phyloP scores from a whole-genome alignment of 53 echinoderm and acorn worm genomes.

The Holothuria leucospilota region DNA sequence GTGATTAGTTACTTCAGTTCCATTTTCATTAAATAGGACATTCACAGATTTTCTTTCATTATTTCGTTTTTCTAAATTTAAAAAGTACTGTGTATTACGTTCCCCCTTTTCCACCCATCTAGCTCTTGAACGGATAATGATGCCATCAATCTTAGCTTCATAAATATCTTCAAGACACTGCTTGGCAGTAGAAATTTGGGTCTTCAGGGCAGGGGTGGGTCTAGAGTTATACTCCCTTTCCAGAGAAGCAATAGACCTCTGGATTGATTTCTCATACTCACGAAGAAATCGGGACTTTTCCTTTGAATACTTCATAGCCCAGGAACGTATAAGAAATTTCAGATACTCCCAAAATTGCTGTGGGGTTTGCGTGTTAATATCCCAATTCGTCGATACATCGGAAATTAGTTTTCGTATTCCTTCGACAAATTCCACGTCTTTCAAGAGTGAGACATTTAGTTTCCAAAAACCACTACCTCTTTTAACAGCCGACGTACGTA shows the following conservation, averaged over 20 bases:
- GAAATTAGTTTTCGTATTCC: slow-evolving; percentile 1
- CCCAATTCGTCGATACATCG: neutral
- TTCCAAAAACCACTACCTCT: neutral
- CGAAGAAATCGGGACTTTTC: neutral
- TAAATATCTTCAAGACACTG: neutral
- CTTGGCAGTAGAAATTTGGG: neutral
- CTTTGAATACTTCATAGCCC: neutral
- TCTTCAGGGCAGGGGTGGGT: neutral
- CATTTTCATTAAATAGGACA: neutral
- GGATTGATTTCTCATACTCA: neutral
- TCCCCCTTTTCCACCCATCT: too few relatives aligned
- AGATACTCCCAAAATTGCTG: neutral
- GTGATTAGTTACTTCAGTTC: neutral
- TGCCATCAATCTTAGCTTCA: too few relatives aligned
- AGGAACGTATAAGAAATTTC: slow-evolving; percentile 7
- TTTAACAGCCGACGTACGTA: neutral
- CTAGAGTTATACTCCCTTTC: neutral
- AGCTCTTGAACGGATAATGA: too few relatives aligned
- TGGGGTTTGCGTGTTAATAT: neutral
- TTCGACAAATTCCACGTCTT: neutral
- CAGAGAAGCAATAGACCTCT: neutral
- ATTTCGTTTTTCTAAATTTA: too few relatives aligned
- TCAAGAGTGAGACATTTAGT: too few relatives aligned
- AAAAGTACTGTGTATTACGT: neutral
- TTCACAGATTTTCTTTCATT: neutral